Base-by-base conservation (phyloP, 1,140 invertebrate species). In the Lethrus apterus region DNA sequence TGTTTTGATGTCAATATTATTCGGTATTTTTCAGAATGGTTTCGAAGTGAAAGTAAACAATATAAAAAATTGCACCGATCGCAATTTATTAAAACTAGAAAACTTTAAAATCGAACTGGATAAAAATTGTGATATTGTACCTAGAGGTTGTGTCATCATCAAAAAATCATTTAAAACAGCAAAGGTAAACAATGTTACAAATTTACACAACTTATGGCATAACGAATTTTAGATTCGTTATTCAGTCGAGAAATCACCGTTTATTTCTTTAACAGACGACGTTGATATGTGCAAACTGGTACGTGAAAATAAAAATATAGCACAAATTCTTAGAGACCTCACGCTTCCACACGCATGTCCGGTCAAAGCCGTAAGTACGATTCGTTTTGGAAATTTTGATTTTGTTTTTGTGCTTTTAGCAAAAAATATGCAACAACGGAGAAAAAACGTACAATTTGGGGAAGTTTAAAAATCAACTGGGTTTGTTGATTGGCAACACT, bases 211-310 rank as follows among this genome's bases (percentile, higher is more conserved):
- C 23, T 4, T 20, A 5, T 36, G 19, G 8, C 11, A 20, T 13
- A 20, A 20, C 15, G 15, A 33, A 13, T 41, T 41, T 41, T 21
- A 42, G 40, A 24, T 42, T n/a, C 21, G 29, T 17, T 42, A 42
- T 14, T 15, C 23, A 9, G 10, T 42, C 17, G 29, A 11, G 3
- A 42, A 42, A 17, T 24, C 40, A 13, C 40, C 40, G 17, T 26
- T 42, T 21, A 14, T 24, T 13, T 14, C 21, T 29, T 17, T 42
- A 13, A 17, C 21, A 14, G 40, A 24, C 4, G 8, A 7, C 10
- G 10, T 13, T 15, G 24, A 42, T 13, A 8, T 24, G 14, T 42
- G 40, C 14, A 29, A 26, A 10, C 40, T 42, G 2, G 17, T 29
- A 5, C 11, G 29, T 18, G 17, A 14, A 8, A 42, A 29, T n/a